A percentile compares a stretch with the other conserved stretches of the same genome.
Evolutionary conservation across 2,797 vertebrate species (phyloP).

Genomic region (Takifugu rubripes): DNA sequence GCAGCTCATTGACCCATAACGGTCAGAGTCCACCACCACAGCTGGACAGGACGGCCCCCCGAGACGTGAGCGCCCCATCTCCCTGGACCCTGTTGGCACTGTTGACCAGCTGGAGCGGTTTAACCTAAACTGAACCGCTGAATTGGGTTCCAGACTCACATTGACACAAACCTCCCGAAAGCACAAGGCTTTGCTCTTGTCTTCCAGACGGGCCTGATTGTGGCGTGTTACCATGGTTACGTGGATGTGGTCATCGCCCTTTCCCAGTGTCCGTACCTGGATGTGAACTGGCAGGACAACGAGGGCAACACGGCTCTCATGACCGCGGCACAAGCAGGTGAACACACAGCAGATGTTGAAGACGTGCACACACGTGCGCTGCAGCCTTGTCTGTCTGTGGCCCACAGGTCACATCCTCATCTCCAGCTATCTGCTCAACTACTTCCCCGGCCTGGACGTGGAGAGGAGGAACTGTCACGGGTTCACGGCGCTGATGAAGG

Average conservation of each 20-base stretch:
- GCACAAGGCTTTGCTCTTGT: constrained; percentile 8
- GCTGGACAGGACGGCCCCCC: too few relatives aligned
- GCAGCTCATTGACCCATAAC: too few relatives aligned
- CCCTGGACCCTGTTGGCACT: too few relatives aligned
- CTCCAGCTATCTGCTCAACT: constrained; percentile 89
- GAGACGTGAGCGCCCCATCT: too few relatives aligned
- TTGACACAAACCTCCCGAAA: too few relatives aligned
- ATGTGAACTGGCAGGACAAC: constrained; percentile 98
- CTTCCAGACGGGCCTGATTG: constrained; percentile 87
- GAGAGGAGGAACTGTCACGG: constrained; percentile 92
- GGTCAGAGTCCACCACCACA: too few relatives aligned
- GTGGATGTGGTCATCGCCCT: constrained; percentile 91
- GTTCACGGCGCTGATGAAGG: constrained; percentile 96
- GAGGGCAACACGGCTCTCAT: constrained; percentile 97
- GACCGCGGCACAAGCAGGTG: constrained; percentile 95
- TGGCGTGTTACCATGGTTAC: constrained; percentile 94
- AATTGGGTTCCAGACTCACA: too few relatives aligned
- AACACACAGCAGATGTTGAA: background rate
- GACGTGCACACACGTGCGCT: too few relatives aligned
- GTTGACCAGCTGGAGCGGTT: too few relatives aligned
- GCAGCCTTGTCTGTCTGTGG: background rate
- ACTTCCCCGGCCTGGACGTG: constrained; percentile 89
- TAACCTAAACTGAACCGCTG: too few relatives aligned
- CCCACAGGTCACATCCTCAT: constrained; percentile 81
- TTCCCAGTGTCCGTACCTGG: constrained; percentile 87